These are phyloP conservation scores for Aporophyla lueneburgensis DNA, from an alignment of 2,888 invertebrate species.

Conservation along the genomic window DNA sequence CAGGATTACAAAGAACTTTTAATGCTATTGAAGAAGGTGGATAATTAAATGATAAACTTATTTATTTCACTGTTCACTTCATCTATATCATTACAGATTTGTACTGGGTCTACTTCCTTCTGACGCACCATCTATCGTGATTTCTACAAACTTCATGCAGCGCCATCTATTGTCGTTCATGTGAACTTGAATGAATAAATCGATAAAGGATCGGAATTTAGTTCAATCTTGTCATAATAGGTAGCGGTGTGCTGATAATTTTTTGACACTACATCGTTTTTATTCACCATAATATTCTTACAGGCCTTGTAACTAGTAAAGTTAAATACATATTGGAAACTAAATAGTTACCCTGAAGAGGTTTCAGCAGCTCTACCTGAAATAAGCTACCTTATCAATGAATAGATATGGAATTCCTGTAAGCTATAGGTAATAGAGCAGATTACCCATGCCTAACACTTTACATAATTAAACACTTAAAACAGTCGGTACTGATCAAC, in stretches of 20 bases:
- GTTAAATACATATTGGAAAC: not conserved
- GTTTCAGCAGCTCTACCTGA: not conserved
- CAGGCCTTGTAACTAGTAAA: not conserved
- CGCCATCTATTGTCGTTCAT: constrained; percentile 33
- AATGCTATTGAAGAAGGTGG: not conserved
- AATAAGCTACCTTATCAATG: not conserved
- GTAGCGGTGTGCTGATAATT: not conserved
- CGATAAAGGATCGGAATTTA: constrained; percentile 5
- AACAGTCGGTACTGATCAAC: not conserved
- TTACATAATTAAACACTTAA: not conserved
- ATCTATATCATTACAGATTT: not conserved
- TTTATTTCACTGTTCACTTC: too few species aligned
- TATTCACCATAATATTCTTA: not conserved
- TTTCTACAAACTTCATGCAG: not conserved
- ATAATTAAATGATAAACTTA: not conserved
- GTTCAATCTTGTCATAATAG: not conserved
- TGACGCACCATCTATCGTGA: constrained; percentile 20
- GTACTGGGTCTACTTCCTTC: not conserved
- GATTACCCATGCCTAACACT: not conserved
- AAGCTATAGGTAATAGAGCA: not conserved
- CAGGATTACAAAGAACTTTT: too few species aligned
- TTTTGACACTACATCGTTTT: not conserved
- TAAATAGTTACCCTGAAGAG: constrained; percentile 1
- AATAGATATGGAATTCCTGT: not conserved
- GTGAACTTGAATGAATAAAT: not conserved